Evolutionary conservation across 1,140 invertebrate species (phyloP).

Genomic region (Drosophila pseudoananassae): DNA sequence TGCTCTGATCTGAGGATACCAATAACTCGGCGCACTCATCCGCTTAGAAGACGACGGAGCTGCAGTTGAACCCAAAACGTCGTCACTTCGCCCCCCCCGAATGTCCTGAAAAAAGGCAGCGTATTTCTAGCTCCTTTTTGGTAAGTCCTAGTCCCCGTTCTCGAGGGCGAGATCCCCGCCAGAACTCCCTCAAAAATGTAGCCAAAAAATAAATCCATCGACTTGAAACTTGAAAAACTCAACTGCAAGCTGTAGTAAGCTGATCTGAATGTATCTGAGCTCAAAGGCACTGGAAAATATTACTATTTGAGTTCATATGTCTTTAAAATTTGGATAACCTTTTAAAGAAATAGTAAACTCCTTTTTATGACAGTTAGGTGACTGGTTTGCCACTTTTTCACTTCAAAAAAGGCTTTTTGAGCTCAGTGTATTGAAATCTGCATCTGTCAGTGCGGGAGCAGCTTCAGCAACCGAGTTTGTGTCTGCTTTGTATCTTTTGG

Average conservation of each 20-base stretch:
- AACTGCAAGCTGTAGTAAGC: conserved; percentile 20
- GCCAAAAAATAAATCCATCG: conserved; percentile 52
- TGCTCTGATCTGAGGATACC: conserved; percentile 27
- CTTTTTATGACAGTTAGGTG: too few relatives aligned
- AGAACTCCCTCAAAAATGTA: conserved; percentile 2
- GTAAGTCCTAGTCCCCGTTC: conserved; percentile 33
- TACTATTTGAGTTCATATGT: background rate
- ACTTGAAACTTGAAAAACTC: conserved; percentile 49
- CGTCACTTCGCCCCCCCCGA: background rate
- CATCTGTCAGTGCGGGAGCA: conserved; percentile 40
- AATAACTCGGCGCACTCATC: conserved; percentile 30
- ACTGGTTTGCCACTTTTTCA: too few relatives aligned
- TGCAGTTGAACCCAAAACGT: background rate
- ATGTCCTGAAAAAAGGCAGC: conserved; percentile 34
- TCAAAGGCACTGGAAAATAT: conserved; percentile 10
- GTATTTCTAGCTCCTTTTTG: conserved; percentile 18
- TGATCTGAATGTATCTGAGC: conserved; percentile 40
- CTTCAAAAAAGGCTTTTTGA: too few relatives aligned
- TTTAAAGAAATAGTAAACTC: too few relatives aligned
- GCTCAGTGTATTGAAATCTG: conserved; percentile 37
- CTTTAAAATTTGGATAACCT: background rate
- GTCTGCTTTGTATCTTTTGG: conserved; percentile 42
- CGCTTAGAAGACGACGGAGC: conserved; percentile 15
- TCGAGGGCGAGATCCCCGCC: conserved; percentile 6
- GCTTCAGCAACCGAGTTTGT: conserved; percentile 35